Conservation (phyloP, 1,140 invertebrate species). For the Polyergus mexicanus region DNA sequence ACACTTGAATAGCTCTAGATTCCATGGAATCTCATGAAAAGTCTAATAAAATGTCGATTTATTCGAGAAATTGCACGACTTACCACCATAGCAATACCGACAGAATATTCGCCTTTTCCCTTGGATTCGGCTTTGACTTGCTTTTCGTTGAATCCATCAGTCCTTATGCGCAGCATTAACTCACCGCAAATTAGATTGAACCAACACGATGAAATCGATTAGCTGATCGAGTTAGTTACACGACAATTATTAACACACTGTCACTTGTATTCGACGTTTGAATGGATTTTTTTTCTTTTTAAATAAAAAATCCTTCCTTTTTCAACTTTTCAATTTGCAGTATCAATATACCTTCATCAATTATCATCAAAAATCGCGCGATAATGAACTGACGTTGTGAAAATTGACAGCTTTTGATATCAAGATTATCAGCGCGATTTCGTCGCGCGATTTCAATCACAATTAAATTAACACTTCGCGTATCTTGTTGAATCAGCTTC, state of each 20-base stretch:
- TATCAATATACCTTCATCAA: neutral
- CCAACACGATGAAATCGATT: conserved; percentile 10
- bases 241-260: neutral
- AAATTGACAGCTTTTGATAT: neutral
- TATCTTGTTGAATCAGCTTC: neutral
- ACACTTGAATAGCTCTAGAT: neutral
- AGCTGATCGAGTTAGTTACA: neutral
- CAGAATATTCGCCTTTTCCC: conserved; percentile 73
- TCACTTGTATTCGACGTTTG: neutral
- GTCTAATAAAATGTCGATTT: neutral
- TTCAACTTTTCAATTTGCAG: neutral
- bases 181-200: neutral
- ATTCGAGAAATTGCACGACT: conserved; percentile 62
- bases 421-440: neutral
- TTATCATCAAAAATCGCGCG: neutral
- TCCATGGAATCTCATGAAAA: neutral
- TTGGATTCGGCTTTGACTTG: conserved; percentile 76
- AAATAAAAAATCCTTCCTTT: neutral
- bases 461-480: conserved; percentile 4
- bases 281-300: neutral
- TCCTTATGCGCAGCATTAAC: conserved; percentile 50
- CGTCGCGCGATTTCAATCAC: neutral
- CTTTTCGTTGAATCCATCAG: conserved; percentile 76
- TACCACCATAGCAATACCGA: conserved; percentile 80
- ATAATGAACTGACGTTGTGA: neutral